Conservation (phyloP, 2,888 invertebrate genomes). For the Andrena bicolor region DNA sequence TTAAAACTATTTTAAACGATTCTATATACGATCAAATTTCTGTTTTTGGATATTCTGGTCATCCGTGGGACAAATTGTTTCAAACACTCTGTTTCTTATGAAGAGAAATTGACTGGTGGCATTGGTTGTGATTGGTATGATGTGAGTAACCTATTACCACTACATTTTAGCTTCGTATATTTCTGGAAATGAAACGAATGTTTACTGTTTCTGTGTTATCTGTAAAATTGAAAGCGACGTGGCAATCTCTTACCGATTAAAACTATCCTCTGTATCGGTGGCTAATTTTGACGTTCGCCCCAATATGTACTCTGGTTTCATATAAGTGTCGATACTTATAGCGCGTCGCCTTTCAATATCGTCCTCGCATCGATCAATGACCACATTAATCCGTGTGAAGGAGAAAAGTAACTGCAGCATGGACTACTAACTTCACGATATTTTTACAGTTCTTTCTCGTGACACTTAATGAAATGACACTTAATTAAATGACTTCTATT, state of each 20-base stretch:
- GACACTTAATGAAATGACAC: too few species aligned
- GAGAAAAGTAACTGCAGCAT: background rate
- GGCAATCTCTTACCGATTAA: constrained; percentile 20
- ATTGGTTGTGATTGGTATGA: too few species aligned
- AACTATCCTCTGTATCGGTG: background rate
- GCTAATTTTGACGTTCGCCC: constrained; percentile 53
- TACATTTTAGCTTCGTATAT: too few species aligned
- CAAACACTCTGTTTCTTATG: too few species aligned
- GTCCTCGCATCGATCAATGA: background rate
- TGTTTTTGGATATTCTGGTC: too few species aligned
- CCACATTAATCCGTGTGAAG: constrained; percentile 2
- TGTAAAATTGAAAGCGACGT: background rate
- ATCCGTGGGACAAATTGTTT: too few species aligned
- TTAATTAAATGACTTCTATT: too few species aligned
- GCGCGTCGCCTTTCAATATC: constrained; percentile 38
- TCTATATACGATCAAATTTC: too few species aligned
- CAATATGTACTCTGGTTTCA: constrained; percentile 45
- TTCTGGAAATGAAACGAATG: background rate
- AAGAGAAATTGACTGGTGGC: too few species aligned
- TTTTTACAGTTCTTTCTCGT: background rate
- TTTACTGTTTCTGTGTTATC: background rate
- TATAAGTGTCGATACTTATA: constrained; percentile 50
- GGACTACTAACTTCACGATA: background rate
- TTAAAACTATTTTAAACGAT: too few species aligned
- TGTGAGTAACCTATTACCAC: too few species aligned